Conservation (phyloP, 2,113 vertebrate species). For the Chiloscyllium plagiosum region DNA sequence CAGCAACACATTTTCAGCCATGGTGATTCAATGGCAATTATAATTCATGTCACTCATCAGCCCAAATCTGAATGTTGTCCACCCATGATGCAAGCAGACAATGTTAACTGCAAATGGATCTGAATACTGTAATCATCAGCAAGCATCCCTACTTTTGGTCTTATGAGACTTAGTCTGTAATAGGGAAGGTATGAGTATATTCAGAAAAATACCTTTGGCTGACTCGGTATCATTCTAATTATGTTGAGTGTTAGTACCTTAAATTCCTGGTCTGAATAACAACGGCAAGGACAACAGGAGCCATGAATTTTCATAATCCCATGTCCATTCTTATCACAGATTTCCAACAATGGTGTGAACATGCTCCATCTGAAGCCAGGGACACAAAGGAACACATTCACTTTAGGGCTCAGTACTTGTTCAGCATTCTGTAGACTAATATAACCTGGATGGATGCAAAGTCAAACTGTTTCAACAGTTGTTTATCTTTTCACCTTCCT, state of each 20-base stretch:
- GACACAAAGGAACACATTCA: neutral
- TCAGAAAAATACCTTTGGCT: neutral
- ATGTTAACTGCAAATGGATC: too few relatives aligned
- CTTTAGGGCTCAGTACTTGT: neutral
- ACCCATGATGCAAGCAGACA: too few relatives aligned
- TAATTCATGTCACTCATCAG: too few relatives aligned
- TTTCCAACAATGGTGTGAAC: slow-evolving; percentile 55
- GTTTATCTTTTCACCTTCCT: neutral
- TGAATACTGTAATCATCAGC: too few relatives aligned
- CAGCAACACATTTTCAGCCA: too few relatives aligned
- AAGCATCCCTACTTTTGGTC: too few relatives aligned
- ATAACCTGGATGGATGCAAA: neutral
- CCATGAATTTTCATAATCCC: slow-evolving; percentile 45
- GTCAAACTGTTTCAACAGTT: neutral
- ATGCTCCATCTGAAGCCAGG: slow-evolving; percentile 55
- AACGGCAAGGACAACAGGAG: too few relatives aligned
- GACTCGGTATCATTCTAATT: neutral
- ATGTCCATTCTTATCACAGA: slow-evolving; percentile 43
- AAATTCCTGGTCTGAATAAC: slow-evolving; percentile 56
- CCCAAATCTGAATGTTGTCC: too few relatives aligned
- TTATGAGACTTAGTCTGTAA: too few relatives aligned
- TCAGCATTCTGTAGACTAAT: neutral
- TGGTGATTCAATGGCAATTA: too few relatives aligned
- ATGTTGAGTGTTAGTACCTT: slow-evolving; percentile 47
- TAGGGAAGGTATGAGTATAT: neutral